Base-by-base conservation (phyloP, 2,888 invertebrate genomes). In the Cerceris rybyensis region DNA sequence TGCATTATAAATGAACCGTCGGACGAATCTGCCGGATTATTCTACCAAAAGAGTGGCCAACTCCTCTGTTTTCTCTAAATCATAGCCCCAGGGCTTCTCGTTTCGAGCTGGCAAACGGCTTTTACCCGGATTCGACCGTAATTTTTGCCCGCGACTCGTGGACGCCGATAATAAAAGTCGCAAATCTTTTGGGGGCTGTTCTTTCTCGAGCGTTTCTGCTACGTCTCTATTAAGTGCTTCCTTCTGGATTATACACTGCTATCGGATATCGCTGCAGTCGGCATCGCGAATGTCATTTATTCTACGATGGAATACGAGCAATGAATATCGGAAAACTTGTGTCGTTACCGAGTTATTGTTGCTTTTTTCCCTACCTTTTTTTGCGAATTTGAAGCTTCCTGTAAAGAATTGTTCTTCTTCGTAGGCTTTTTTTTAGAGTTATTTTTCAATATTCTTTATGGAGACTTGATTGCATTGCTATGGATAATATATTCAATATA, bases 1-100 rank as follows among this genome's bases (percentile, higher is more conserved):
- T 76, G 72, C 74, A 83, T 83, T 81, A 83, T 84, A 76, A 83
- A 83, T 83, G 81, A 76, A 81, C 72, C 59, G 73, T 41, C 70
- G 70, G 76, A 76, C 78, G 82, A 78, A 75, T 68, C 58, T 68
- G 73, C 66, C 64, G 71, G 65, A 73, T 78, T 80, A 78, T 81
- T 67, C 73, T 58, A 42, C 69, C 61, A 75, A 82, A 79, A 79
- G 82, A 82, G 75, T 74, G 75, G 73, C 67, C 64, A 50, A 28
- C 28, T 28, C 28, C 66, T 58, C 64, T 59, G 73, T 74, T 59
- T 64, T 67, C 66, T 64, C 69, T 79, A 82, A 82, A 79, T 82
- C 75, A 74, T 76, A 66, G 50, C 70, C 63, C 16, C 54, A 46
- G 55, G 69, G 9, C 59, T 66, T 67, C 75, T 68, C 75, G 75